A percentile compares a stretch with the other conserved stretches of the same genome.
Evolutionary conservation across 2,888 invertebrate genomes (phyloP).

Genomic region (Machimus atricapillus): DNA sequence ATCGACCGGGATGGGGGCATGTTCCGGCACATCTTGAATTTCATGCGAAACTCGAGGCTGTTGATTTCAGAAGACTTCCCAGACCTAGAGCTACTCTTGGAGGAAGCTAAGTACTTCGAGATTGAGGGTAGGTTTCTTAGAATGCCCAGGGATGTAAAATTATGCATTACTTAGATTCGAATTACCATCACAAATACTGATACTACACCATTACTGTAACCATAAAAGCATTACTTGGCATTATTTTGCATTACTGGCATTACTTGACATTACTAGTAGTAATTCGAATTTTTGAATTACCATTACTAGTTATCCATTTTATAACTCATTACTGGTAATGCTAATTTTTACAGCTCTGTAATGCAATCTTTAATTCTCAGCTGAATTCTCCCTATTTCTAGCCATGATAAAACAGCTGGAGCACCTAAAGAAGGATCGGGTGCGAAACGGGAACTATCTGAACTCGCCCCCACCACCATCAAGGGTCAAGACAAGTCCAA

Average conservation of each 20-base stretch:
- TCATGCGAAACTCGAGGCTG: slow-evolving; percentile 88
- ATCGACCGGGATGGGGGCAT: slow-evolving; percentile 97
- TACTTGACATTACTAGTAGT: too few species aligned
- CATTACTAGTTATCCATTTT: too few species aligned
- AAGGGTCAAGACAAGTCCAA: slow-evolving; percentile 56
- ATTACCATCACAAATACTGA: too few species aligned
- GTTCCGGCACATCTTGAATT: slow-evolving; percentile 97
- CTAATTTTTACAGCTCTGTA: too few species aligned
- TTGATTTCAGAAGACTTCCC: slow-evolving; percentile 87
- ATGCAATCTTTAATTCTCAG: neutral
- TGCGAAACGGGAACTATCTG: slow-evolving; percentile 67
- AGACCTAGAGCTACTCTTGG: slow-evolving; percentile 84
- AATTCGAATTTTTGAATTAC: too few species aligned
- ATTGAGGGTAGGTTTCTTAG: slow-evolving; percentile 71
- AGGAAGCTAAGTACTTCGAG: slow-evolving; percentile 92
- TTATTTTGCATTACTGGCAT: too few species aligned
- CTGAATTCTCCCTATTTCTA: slow-evolving; percentile 57
- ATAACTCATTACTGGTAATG: too few species aligned
- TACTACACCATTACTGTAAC: too few species aligned
- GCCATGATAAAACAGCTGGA: slow-evolving; percentile 78
- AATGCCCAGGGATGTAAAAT: too few species aligned
- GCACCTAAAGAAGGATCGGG: slow-evolving; percentile 74
- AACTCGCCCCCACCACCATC: slow-evolving; percentile 61
- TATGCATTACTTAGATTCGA: too few species aligned
- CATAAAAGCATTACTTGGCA: too few species aligned